phyloP scores from a whole-genome alignment of 2,888 invertebrate species.

The Eupithecia centaureata region DNA sequence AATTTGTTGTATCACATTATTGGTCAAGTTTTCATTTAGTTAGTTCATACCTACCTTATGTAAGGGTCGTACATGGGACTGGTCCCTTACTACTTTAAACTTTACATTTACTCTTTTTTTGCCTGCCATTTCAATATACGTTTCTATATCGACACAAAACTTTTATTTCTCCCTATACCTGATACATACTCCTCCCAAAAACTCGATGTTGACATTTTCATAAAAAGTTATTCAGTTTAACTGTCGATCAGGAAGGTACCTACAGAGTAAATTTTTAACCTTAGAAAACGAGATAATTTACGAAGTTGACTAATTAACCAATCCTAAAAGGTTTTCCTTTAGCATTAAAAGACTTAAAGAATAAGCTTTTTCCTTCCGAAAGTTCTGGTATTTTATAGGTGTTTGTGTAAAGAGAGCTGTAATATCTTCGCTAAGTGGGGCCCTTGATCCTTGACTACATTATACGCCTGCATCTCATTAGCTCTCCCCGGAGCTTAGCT shows the following conservation, averaged over 20 bases:
- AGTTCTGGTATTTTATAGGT: not conserved
- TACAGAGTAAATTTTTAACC: too few relatives aligned
- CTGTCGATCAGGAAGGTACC: too few relatives aligned
- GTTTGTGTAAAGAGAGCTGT: slow-evolving; percentile 11
- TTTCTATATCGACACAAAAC: slow-evolving; percentile 24
- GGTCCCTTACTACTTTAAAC: not conserved
- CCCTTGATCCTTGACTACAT: slow-evolving; percentile 14
- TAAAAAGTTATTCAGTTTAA: not conserved
- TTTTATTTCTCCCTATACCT: slow-evolving; percentile 1
- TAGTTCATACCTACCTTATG: not conserved
- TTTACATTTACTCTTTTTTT: not conserved
- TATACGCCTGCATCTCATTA: slow-evolving; percentile 14
- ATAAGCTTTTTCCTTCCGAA: not conserved
- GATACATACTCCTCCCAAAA: not conserved
- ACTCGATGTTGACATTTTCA: not conserved
- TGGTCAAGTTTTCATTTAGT: not conserved
- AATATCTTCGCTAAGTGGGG: slow-evolving; percentile 10
- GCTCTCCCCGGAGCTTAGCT: not conserved
- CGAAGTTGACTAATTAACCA: not conserved
- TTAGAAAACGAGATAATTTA: not conserved
- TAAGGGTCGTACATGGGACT: not conserved
- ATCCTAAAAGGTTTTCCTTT: not conserved
- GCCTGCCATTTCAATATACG: slow-evolving; percentile 15
- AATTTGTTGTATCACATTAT: slow-evolving; percentile 26
- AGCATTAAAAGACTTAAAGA: not conserved